phyloP scores from a whole-genome alignment of 2,888 invertebrate genomes.

The Yponomeuta evonymella region DNA sequence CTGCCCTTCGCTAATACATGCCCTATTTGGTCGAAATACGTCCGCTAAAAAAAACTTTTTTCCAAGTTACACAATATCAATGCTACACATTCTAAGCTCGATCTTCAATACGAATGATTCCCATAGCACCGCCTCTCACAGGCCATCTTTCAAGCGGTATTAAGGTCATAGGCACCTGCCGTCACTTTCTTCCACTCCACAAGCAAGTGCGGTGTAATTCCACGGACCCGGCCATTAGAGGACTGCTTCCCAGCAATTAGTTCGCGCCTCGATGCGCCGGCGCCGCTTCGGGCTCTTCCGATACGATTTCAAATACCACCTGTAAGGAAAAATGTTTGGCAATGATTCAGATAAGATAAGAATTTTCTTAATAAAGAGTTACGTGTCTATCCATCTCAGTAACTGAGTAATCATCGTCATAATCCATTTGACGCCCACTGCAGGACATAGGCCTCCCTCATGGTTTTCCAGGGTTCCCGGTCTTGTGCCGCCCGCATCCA shows the following conservation, averaged over 20 bases:
- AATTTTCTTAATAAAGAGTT: too few species aligned
- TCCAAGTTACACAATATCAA: neutral
- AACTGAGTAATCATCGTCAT: too few species aligned
- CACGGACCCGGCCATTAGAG: slow-evolving; percentile 25
- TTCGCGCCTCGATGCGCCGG: slow-evolving; percentile 12
- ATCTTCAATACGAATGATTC: neutral
- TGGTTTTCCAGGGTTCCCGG: too few species aligned
- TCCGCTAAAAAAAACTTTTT: too few species aligned
- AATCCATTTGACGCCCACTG: too few species aligned
- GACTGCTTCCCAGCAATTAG: slow-evolving; percentile 29
- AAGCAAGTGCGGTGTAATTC: slow-evolving; percentile 26
- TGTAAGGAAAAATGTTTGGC: neutral
- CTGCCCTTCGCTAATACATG: too few species aligned
- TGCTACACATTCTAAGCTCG: neutral
- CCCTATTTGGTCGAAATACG: too few species aligned
- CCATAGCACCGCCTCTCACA: neutral
- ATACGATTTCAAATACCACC: neutral
- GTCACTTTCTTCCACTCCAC: slow-evolving; percentile 26
- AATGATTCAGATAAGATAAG: too few species aligned
- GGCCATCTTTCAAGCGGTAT: slow-evolving; percentile 6
- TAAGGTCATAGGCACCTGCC: slow-evolving; percentile 11
- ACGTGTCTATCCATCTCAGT: too few species aligned
- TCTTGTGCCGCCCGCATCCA: too few species aligned
- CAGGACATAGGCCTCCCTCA: too few species aligned
- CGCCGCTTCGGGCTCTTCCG: slow-evolving; percentile 5